Evolutionary conservation across 2,888 invertebrate genomes (phyloP).

Genomic region (Congeria kusceri): DNA sequence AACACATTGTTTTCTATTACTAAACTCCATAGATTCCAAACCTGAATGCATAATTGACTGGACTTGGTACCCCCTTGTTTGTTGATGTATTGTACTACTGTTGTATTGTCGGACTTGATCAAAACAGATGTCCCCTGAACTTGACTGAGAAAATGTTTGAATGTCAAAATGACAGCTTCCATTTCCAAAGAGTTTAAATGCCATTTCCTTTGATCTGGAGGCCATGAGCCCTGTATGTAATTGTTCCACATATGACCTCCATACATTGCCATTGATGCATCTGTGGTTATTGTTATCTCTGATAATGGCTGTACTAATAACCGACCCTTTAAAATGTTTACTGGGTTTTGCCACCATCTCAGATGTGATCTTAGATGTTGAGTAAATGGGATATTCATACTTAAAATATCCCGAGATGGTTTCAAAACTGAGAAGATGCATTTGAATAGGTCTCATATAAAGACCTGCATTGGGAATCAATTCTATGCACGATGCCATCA

Average conservation of each 20-base stretch:
- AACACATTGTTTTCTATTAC: neutral
- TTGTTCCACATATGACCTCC: slow-evolving; percentile 32
- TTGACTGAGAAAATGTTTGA: slow-evolving; percentile 24
- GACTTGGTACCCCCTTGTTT: slow-evolving; percentile 54
- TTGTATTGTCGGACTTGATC: slow-evolving; percentile 46
- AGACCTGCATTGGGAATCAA: slow-evolving; percentile 36
- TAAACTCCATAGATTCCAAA: too few relatives aligned
- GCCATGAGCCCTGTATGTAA: slow-evolving; percentile 29
- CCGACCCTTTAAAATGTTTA: slow-evolving; percentile 23
- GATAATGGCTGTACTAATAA: neutral
- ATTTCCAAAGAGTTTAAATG: slow-evolving; percentile 46
- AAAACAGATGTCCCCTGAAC: slow-evolving; percentile 26
- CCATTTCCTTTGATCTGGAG: neutral
- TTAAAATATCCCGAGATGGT: slow-evolving; percentile 2
- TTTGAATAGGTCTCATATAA: slow-evolving; percentile 23
- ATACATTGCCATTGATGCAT: slow-evolving; percentile 20
- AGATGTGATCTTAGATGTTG: slow-evolving; percentile 14
- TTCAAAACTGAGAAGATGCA: slow-evolving; percentile 25
- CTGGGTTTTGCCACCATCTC: slow-evolving; percentile 9
- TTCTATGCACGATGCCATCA: slow-evolving; percentile 36
- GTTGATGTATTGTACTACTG: slow-evolving; percentile 52
- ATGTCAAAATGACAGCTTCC: slow-evolving; percentile 16
- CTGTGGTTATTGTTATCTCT: slow-evolving; percentile 22
- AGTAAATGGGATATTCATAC: slow-evolving; percentile 20
- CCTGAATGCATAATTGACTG: slow-evolving; percentile 21